Evolutionary conservation across 2,113 vertebrate genomes (phyloP), one percentile per base, ranked within the genome.

Genomic region (Bos javanicus): DNA sequence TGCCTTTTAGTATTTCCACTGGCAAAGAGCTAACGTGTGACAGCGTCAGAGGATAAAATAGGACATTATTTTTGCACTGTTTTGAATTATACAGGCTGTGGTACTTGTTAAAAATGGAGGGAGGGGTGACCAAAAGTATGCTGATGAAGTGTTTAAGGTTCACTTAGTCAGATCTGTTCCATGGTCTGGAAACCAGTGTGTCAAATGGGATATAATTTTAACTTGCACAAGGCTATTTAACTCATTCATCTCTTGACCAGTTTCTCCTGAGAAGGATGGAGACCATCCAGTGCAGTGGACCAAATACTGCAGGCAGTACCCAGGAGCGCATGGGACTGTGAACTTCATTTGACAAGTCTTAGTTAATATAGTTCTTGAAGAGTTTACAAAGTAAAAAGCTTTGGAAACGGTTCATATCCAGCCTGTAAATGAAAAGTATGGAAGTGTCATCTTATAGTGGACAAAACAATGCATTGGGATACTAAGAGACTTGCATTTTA

Each of bases 11-110:
- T 97, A 76, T 97, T 94, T 96, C 74, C 87, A 85, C 74, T 94
- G 93, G 97, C 93, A 94, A 71, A 60, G 13, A 93, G 91, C 96
- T 94, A 54, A 57, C 50, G 59, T 89, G 60, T 96, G 95, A 91
- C 94, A 97, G 83, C 74, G 36, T 78, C n/a, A 46, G 81, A 84
- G 94, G 92, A 94, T 57, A 97, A 97, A 97, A 90, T 13, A 87
- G 62, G 60, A 94, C 76, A 60, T 91, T 96, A 60, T 92, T 96
- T 97, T 96, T 88, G 71, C 78, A 95, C 76, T 87, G 93, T 85
- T 93, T 94, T 94, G 82, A 96, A 93, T 95, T 91, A 87, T 3
- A 80, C 87, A 74, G 59, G 71, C 60, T 74, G 92, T n/a, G 80
- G 93, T 54, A 25, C 83, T 95, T 95, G 74, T 95, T 95, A 96